Percentiles rank a stretch among this genome's conserved stretches.
Evolutionary conservation across 92 coral and sea anemone genomes (phyloP).

Genomic region (Pocillopora meandrina): DNA sequence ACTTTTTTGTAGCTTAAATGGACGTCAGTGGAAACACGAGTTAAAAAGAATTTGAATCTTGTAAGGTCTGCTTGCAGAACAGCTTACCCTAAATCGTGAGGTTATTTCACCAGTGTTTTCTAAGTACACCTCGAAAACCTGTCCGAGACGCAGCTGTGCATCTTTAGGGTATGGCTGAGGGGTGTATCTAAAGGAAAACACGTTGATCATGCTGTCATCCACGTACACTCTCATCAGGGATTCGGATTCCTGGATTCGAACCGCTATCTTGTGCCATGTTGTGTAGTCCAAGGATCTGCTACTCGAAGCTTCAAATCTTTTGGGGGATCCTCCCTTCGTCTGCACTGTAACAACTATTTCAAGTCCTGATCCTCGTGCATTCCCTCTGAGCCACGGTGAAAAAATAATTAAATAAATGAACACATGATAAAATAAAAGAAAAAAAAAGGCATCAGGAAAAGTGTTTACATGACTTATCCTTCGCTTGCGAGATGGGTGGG

Average conservation of each 20-base stretch:
- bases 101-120: slow-evolving; percentile 54
- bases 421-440: too few species aligned
- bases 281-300: slow-evolving; percentile 16
- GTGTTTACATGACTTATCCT: too few species aligned
- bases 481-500: too few species aligned
- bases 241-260: slow-evolving; percentile 67
- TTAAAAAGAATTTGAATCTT: too few species aligned
- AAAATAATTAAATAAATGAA: background rate
- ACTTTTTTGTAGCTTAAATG: too few species aligned
- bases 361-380: slow-evolving; percentile 22
- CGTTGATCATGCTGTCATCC: slow-evolving; percentile 57
- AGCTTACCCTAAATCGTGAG: slow-evolving; percentile 54
- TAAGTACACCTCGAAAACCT: slow-evolving; percentile 37
- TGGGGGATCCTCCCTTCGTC: background rate
- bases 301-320: slow-evolving; percentile 1
- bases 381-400: slow-evolving; percentile 7
- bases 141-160: slow-evolving; percentile 76
- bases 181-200: slow-evolving; percentile 30
- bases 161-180: slow-evolving; percentile 34
- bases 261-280: slow-evolving; percentile 63
- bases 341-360: slow-evolving; percentile 39
- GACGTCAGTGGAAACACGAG: too few species aligned
- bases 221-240: slow-evolving; percentile 50
- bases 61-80: too few species aligned
- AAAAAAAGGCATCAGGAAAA: too few species aligned